phyloP scores from a whole-genome alignment of 2,113 vertebrate species.

The Lepus europaeus region DNA sequence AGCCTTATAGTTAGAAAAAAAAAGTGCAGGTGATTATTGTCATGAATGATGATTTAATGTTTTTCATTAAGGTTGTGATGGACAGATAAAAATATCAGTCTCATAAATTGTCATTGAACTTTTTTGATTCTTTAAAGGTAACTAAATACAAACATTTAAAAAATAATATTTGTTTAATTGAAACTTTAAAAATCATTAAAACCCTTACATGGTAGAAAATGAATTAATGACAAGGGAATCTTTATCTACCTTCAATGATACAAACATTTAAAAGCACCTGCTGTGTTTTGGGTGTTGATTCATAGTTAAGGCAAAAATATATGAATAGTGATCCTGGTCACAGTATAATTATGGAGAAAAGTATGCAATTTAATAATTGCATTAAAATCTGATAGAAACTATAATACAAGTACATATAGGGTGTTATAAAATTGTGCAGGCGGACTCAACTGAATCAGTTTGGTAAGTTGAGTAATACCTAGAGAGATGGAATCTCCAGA shows the following conservation, averaged over 20 bases:
- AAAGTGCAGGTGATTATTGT: background rate
- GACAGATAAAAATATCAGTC: background rate
- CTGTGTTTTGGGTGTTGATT: background rate
- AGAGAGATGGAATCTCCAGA: background rate
- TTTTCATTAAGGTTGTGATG: background rate
- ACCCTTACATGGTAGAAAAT: background rate
- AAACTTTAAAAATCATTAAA: conserved; percentile 34
- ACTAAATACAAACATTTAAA: background rate
- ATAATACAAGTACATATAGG: background rate
- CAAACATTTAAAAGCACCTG: background rate
- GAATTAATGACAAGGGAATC: background rate
- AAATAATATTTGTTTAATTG: conserved; percentile 4
- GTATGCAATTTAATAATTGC: background rate
- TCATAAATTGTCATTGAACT: background rate
- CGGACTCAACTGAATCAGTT: background rate
- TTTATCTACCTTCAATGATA: background rate
- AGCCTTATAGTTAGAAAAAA: conserved; percentile 11
- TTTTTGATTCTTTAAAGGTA: background rate
- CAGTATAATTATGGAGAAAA: background rate
- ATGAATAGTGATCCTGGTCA: background rate
- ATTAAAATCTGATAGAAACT: background rate
- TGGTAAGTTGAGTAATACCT: background rate
- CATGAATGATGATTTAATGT: background rate
- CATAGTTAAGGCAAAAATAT: conserved; percentile 6
- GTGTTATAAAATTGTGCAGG: background rate